phyloP scores from a whole-genome alignment of 1,140 invertebrate species.

The Lordiphosa mommai region DNA sequence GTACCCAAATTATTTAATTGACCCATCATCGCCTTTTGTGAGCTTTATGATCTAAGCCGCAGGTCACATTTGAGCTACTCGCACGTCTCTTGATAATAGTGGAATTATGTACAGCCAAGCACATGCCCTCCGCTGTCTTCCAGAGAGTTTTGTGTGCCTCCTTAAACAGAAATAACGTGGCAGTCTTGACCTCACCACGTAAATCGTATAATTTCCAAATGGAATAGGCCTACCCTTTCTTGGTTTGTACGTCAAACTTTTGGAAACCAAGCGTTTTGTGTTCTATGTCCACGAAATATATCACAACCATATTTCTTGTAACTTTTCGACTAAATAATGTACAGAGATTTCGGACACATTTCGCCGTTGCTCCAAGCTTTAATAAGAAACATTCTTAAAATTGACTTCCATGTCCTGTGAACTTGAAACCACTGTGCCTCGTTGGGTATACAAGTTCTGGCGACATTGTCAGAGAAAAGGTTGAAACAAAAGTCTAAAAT shows the following conservation, averaged over 20 bases:
- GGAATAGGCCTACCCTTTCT: slow-evolving; percentile 89
- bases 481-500: slow-evolving; percentile 60
- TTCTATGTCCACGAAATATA: no score
- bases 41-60: slow-evolving; percentile 87
- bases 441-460: slow-evolving; percentile 25
- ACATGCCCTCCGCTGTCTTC: slow-evolving; percentile 89
- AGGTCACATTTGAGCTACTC: slow-evolving; percentile 84
- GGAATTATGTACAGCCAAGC: slow-evolving; percentile 92
- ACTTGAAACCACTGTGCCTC: slow-evolving; percentile 24
- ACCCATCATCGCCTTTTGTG: slow-evolving; percentile 91
- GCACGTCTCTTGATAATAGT: slow-evolving; percentile 87
- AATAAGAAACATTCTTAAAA: slow-evolving; percentile 15
- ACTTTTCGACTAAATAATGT: no score
- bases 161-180: slow-evolving; percentile 91
- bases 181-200: slow-evolving; percentile 87
- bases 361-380: no score
- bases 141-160: slow-evolving; percentile 90
- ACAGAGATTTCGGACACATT: no score
- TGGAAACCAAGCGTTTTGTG: slow-evolving; percentile 89
- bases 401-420: neutral
- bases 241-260: slow-evolving; percentile 86
- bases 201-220: slow-evolving; percentile 95
- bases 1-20: slow-evolving; percentile 91
- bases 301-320: no score
- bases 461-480: slow-evolving; percentile 47